Conservation (phyloP, 2,797 vertebrate genomes). For the Acipenser transmontanus region DNA sequence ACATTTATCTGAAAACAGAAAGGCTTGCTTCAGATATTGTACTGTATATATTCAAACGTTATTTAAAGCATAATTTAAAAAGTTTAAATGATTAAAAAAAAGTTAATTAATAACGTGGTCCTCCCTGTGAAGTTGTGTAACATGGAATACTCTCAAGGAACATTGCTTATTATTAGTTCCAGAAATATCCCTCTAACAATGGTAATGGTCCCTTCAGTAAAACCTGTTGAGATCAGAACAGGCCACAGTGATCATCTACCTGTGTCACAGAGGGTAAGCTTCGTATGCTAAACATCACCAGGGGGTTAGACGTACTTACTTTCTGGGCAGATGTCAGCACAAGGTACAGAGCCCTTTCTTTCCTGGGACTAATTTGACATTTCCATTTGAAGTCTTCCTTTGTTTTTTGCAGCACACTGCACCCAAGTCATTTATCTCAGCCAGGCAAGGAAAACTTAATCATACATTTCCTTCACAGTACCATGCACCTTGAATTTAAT, state of each 20-base stretch:
- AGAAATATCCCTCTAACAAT: conserved; percentile 7
- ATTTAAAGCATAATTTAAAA: too few relatives aligned
- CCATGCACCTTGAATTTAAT: conserved; percentile 31
- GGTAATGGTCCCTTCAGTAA: conserved; percentile 27
- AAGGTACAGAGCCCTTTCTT: background rate
- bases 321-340: conserved; percentile 5
- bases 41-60: too few relatives aligned
- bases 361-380: conserved; percentile 27
- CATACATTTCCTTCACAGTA: conserved; percentile 31
- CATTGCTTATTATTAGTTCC: conserved; percentile 19
- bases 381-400: conserved; percentile 24
- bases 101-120: too few relatives aligned
- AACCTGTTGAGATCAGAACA: conserved; percentile 7
- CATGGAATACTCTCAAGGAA: conserved; percentile 7
- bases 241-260: conserved; percentile 23
- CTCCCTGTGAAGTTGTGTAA: conserved; percentile 13
- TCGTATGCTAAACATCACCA: conserved; percentile 14
- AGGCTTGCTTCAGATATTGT: too few relatives aligned
- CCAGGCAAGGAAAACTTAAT: conserved; percentile 30
- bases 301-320: conserved; percentile 4
- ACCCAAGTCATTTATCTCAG: conserved; percentile 37
- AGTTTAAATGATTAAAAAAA: too few relatives aligned
- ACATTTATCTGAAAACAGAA: too few relatives aligned
- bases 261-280: conserved; percentile 11
- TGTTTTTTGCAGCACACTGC: conserved; percentile 17